These are phyloP conservation scores for Poeciliopsis prolifica DNA, from an alignment of 2,113 vertebrate genomes.

Conservation along the genomic window DNA sequence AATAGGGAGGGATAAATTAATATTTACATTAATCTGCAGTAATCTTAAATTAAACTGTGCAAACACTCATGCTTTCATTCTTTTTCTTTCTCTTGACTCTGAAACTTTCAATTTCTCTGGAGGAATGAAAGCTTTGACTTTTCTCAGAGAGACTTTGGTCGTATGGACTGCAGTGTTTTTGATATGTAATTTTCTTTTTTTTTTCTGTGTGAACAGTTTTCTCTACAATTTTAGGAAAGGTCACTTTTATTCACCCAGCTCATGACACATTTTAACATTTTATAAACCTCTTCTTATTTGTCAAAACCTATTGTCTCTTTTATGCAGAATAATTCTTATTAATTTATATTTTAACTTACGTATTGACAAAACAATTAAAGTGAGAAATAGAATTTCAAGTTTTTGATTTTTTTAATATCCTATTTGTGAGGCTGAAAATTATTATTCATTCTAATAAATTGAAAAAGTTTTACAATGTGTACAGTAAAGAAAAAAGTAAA, in stretches of 20 bases:
- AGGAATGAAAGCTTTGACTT: slow-evolving; percentile 20
- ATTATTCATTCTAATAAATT: no score
- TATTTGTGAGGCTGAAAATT: no score
- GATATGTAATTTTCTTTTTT: not conserved
- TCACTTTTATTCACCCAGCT: not conserved
- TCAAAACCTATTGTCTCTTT: not conserved
- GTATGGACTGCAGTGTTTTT: slow-evolving; percentile 12
- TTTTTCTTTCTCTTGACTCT: slow-evolving; percentile 25
- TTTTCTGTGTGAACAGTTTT: not conserved
- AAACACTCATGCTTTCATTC: slow-evolving; percentile 44
- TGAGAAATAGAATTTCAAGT: not conserved
- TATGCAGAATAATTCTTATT: not conserved
- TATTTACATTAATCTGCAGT: slow-evolving; percentile 68
- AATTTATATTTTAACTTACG: not conserved
- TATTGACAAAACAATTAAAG: not conserved
- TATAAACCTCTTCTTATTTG: not conserved
- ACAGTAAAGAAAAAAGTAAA: no score
- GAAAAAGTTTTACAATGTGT: no score
- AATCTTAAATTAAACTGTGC: slow-evolving; percentile 55
- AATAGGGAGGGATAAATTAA: slow-evolving; percentile 57
- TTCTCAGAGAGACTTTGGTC: slow-evolving; percentile 21
- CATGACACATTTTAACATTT: not conserved
- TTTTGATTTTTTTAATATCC: not conserved
- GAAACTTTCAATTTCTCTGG: slow-evolving; percentile 34
- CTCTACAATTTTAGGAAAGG: not conserved